These are phyloP conservation scores for Porites evermanni DNA, from an alignment of 92 coral and sea anemone species.

Conservation along the genomic window DNA sequence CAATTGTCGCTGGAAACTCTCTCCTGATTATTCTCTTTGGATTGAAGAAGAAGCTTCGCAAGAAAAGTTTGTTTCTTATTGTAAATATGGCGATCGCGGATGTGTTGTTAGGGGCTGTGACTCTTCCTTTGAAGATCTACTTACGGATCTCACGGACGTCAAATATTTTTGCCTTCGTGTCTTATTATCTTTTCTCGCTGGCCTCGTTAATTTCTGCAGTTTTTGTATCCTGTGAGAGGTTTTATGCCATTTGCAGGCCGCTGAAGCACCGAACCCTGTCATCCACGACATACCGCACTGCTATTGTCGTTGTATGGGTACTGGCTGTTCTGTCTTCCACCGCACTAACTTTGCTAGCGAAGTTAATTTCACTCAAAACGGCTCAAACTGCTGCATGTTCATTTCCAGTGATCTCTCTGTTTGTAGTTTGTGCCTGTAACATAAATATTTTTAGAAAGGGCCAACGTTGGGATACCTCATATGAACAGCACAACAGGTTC, in stretches of 20 bases:
- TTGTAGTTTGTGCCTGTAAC: background rate
- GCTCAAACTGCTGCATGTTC: background rate
- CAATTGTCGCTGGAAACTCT: constrained; percentile 5
- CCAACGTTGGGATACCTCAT: background rate
- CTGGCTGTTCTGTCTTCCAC: background rate
- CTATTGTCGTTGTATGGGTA: background rate
- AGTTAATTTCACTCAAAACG: background rate
- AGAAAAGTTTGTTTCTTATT: constrained; percentile 11
- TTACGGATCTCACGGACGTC: background rate
- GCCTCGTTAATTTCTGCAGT: background rate
- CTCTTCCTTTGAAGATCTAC: background rate
- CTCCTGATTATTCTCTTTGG: background rate
- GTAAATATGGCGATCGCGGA: constrained; percentile 18
- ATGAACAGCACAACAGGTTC: constrained; percentile 2
- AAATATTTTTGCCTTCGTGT: no score
- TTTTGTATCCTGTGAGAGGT: background rate
- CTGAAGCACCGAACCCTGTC: constrained; percentile 6
- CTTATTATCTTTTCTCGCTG: background rate
- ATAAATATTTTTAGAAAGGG: constrained; percentile 5
- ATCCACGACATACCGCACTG: background rate
- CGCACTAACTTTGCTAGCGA: background rate
- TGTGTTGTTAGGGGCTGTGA: constrained; percentile 1
- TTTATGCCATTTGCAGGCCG: constrained; percentile 1
- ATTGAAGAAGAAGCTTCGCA: constrained; percentile 4
- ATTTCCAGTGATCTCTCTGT: background rate